A percentile compares a stretch with the other conserved stretches of the same genome.
Conservation (phyloP, 2,797 vertebrate genomes). For the Platyrinchus mystaceus region DNA sequence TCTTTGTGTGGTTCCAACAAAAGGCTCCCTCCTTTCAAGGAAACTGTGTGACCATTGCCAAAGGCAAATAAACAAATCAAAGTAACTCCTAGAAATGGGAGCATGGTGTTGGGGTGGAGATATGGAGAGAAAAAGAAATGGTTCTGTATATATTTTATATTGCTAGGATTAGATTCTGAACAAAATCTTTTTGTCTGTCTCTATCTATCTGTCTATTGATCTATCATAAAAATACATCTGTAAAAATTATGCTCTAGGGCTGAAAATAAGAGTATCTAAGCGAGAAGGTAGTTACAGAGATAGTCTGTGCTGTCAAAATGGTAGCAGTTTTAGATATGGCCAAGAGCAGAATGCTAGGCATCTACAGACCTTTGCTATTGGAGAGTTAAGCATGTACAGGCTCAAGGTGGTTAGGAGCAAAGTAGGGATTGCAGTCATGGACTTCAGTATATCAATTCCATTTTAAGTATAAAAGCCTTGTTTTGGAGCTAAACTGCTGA, state of each 20-base stretch:
- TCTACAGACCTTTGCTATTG: not conserved
- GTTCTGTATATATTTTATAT: not conserved
- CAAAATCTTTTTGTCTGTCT: not conserved
- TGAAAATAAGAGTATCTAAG: not conserved
- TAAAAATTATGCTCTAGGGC: not conserved
- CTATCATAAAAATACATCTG: not conserved
- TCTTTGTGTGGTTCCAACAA: not conserved
- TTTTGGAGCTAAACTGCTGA: not conserved
- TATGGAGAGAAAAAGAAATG: not conserved
- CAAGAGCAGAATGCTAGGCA: not conserved
- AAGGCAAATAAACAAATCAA: not conserved
- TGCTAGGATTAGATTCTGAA: not conserved
- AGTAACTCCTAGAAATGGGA: not conserved
- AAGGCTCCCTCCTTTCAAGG: not conserved
- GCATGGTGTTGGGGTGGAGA: accelerated
- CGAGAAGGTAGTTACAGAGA: not conserved
- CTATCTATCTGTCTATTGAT: not conserved
- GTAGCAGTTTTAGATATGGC: not conserved
- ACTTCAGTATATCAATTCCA: not conserved
- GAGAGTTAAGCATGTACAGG: not conserved
- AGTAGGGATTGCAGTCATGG: not conserved
- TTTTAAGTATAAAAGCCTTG: not conserved
- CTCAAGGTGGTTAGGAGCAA: not conserved
- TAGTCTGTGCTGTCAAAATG: not conserved
- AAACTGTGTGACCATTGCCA: not conserved